A percentile compares a stretch with the other conserved stretches of the same genome.
These are phyloP conservation scores for Salpingus planirostris DNA, from an alignment of 2,888 invertebrate genomes.

Conservation along the genomic window DNA sequence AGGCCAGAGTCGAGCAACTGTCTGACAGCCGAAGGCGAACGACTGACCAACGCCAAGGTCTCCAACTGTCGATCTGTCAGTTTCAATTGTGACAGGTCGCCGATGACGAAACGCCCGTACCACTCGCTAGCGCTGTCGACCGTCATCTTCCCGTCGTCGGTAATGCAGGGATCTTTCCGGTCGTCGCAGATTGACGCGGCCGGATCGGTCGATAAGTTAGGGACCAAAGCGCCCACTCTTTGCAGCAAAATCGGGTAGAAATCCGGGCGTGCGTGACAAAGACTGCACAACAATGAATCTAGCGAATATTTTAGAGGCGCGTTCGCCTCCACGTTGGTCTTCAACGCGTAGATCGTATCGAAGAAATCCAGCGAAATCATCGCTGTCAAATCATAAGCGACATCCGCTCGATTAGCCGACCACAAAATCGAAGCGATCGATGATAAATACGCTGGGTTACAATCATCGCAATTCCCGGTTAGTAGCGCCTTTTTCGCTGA, in stretches of 20 bases:
- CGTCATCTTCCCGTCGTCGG: constrained; percentile 57
- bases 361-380: constrained; percentile 68
- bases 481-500: constrained; percentile 45
- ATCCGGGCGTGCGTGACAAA: constrained; percentile 75
- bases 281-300: constrained; percentile 77
- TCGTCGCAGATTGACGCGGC: constrained; percentile 53
- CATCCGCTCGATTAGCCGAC: constrained; percentile 57
- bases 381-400: constrained; percentile 54
- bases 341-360: constrained; percentile 70
- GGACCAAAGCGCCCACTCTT: constrained; percentile 57
- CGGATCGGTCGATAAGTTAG: constrained; percentile 44
- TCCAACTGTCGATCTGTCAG: constrained; percentile 59
- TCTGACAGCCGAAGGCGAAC: constrained; percentile 68
- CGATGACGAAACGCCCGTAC: constrained; percentile 50
- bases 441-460: constrained; percentile 55
- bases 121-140: constrained; percentile 46
- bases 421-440: constrained; percentile 76
- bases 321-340: constrained; percentile 57
- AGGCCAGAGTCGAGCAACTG: constrained; percentile 70
- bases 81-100: constrained; percentile 47
- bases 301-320: constrained; percentile 72
- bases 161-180: constrained; percentile 50
- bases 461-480: constrained; percentile 32
- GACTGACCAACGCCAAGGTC: constrained; percentile 70
- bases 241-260: constrained; percentile 65